Conservation (phyloP, 92 coral and sea anemone genomes). For the Chrysogorgia sp. region DNA sequence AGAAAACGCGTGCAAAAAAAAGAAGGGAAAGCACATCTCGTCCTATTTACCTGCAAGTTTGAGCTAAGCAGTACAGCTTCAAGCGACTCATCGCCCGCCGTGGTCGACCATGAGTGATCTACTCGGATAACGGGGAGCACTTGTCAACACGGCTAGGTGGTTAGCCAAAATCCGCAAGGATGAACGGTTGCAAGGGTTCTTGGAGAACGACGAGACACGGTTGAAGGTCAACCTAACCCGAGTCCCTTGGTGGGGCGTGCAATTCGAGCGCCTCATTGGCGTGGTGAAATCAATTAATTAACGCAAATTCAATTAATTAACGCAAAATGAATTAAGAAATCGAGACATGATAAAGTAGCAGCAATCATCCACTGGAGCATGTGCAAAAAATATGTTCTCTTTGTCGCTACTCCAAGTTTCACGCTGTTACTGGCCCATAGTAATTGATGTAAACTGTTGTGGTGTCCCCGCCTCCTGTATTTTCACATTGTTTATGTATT, state of each 20-base stretch:
- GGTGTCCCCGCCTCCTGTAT: no score
- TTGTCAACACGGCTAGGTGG: conserved; percentile 10
- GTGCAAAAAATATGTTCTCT: no score
- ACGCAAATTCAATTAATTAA: no score
- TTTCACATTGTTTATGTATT: no score
- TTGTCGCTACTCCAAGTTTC: no score
- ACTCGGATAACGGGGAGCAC: conserved; percentile 24
- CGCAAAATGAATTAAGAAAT: no score
- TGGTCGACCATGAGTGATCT: no score
- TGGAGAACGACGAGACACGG: conserved; percentile 4
- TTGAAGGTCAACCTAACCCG: conserved; percentile 11
- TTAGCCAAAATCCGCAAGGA: not conserved
- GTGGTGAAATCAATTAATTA: no score
- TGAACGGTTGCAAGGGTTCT: conserved; percentile 5
- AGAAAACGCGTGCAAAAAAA: conserved; percentile 1
- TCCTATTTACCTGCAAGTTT: conserved; percentile 27
- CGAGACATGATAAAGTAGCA: no score
- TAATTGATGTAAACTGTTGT: no score
- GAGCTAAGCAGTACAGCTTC: conserved; percentile 24
- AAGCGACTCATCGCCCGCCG: conserved; percentile 12
- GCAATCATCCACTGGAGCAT: no score
- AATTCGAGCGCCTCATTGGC: conserved; percentile 14
- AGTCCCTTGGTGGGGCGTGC: conserved; percentile 26
- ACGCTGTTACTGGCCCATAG: no score
- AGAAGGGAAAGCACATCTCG: conserved; percentile 25